Evolutionary conservation across 2,797 vertebrate genomes (phyloP), one percentile per base, ranked within the genome.

Genomic region (Schizothorax lantsangensis): DNA sequence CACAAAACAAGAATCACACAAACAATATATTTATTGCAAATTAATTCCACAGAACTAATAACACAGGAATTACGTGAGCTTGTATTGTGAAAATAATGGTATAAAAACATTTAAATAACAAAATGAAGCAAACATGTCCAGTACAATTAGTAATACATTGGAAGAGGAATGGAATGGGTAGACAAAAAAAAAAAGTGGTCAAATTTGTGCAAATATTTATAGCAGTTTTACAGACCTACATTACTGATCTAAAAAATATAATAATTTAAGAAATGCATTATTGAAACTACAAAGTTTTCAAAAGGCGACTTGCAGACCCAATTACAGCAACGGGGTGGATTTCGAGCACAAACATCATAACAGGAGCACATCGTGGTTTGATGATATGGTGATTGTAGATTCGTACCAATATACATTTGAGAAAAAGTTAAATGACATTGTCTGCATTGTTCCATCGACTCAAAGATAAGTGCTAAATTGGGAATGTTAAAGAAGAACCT

Each of bases 21-120:
- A 74, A 86, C 85, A 86, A 81, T 74, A 86, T 64, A 47, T 95
- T 95, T 95, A 95, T 95, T 95, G 88, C 91, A 91, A 93, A 94
- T 92, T 66, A 90, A 89, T 92, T 93, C 80, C 91, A 92, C 91
- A 85, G 85, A 92, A 93, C 92, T 92, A 90, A 90, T 89, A 90
- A 93, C 88, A 74, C 52, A 79, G 83, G 72, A 88, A 85, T 81
- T 62, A 86, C 14, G 49, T 84, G 71, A 87, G 83, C 77, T 79
- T 84, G 69, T 88, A 90, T 89, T 90, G 90, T 91, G 91, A 90
- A 90, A 92, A 93, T 93, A 92, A 84, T 54, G 57, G 73, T 85
- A 78, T 90, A 93, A 92, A 91, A 90, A 85, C 47, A 89, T 92
- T 90, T 94, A 93, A 93, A 92, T 92, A 93, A 94, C 89, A 91